Percentiles rank a stretch among this genome's conserved stretches.
Evolutionary conservation across 2,888 invertebrate species (phyloP).

Genomic region (Blastobasis adustella): DNA sequence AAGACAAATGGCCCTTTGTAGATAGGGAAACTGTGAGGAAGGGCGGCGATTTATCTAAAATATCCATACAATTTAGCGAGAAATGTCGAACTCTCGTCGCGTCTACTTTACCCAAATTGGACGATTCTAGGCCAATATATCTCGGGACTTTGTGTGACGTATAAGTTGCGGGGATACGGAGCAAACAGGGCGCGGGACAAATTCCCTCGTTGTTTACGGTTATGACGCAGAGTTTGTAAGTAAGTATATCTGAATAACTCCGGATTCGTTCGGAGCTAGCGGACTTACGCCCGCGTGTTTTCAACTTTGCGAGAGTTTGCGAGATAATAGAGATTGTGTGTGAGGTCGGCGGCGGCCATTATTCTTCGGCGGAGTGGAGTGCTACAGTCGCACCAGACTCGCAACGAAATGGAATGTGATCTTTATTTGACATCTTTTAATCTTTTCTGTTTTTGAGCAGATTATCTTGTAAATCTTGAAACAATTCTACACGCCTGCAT

Average conservation of each 20-base stretch:
- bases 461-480: too few species aligned
- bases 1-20: slow-evolving; percentile 64
- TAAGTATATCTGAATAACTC: slow-evolving; percentile 45
- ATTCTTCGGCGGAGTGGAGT: slow-evolving; percentile 15
- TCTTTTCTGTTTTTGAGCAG: too few species aligned
- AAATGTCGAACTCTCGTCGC: slow-evolving; percentile 63
- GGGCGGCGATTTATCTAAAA: slow-evolving; percentile 68
- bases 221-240: slow-evolving; percentile 49
- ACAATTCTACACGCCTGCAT: too few species aligned
- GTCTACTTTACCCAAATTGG: slow-evolving; percentile 68
- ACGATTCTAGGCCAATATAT: slow-evolving; percentile 65
- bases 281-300: slow-evolving; percentile 27
- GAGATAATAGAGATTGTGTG: slow-evolving; percentile 38
- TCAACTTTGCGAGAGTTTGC: slow-evolving; percentile 33
- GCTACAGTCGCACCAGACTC: not conserved
- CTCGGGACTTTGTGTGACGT: slow-evolving; percentile 63
- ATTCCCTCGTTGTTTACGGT: slow-evolving; percentile 57
- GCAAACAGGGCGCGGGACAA: slow-evolving; percentile 55
- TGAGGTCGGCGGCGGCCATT: slow-evolving; percentile 21
- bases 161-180: slow-evolving; percentile 47
- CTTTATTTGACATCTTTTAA: too few species aligned
- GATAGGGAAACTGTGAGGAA: slow-evolving; percentile 58
- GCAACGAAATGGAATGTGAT: too few species aligned
- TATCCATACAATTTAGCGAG: slow-evolving; percentile 65
- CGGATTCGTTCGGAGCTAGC: slow-evolving; percentile 31